A percentile compares a stretch with the other conserved stretches of the same genome.
phyloP scores from a whole-genome alignment of 2,797 vertebrate genomes.

The Bradypus variegatus region DNA sequence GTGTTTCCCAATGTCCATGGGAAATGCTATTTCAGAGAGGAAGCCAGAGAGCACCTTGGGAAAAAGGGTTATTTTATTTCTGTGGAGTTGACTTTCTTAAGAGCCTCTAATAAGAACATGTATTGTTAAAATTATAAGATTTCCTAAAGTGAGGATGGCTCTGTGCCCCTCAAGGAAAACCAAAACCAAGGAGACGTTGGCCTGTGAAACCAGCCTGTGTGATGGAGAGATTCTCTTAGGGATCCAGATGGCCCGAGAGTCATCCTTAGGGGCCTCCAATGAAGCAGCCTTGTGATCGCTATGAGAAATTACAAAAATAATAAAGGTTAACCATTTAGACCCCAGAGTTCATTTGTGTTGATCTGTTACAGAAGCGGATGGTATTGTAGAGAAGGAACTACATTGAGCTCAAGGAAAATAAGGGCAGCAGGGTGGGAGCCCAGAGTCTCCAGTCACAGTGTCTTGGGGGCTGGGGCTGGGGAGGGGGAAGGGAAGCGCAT shows the following conservation, averaged over 20 bases:
- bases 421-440: neutral
- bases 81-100: neutral
- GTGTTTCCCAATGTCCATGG: neutral
- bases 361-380: neutral
- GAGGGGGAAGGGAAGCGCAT: neutral
- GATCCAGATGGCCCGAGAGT: neutral
- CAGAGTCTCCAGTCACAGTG: neutral
- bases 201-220: neutral
- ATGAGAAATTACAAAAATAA: neutral
- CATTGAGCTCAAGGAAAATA: neutral
- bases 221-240: neutral
- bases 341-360: neutral
- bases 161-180: neutral
- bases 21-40: neutral
- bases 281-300: neutral
- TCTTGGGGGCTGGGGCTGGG: too few species aligned
- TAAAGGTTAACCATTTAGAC: neutral
- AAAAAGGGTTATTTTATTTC: neutral
- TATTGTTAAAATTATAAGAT: neutral
- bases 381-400: neutral
- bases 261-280: neutral
- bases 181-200: neutral
- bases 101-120: neutral
- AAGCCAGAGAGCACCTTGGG: neutral
- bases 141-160: neutral